Percentiles rank a stretch among this genome's conserved stretches.
These are phyloP conservation scores for Steromphala cineraria DNA, from an alignment of 2,888 invertebrate genomes.

Conservation along the genomic window DNA sequence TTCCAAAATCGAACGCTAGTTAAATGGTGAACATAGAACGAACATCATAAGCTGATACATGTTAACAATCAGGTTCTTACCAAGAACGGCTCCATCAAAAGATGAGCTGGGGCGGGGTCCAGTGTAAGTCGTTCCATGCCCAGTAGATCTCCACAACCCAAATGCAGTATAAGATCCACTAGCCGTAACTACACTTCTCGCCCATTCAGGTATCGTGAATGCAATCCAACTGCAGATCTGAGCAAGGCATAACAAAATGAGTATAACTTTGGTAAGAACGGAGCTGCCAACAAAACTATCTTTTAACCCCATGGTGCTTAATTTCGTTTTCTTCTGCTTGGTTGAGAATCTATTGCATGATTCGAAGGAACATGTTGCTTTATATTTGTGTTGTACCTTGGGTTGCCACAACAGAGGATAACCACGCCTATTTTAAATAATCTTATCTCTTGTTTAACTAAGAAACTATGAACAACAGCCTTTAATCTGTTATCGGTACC, in stretches of 20 bases:
- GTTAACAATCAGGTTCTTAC: neutral
- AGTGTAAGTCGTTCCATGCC: neutral
- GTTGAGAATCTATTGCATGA: too few species aligned
- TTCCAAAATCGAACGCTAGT: too few species aligned
- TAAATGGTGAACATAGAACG: neutral
- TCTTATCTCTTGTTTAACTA: too few species aligned
- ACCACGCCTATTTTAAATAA: too few species aligned
- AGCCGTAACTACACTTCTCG: neutral
- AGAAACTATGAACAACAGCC: too few species aligned
- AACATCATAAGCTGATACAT: neutral
- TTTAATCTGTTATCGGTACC: too few species aligned
- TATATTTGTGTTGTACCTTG: too few species aligned
- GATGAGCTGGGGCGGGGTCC: neutral
- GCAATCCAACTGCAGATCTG: slow-evolving; percentile 30
- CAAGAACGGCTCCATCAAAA: slow-evolving; percentile 11
- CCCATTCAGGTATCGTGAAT: slow-evolving; percentile 31
- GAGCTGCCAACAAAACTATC: slow-evolving; percentile 28
- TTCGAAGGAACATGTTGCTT: too few species aligned
- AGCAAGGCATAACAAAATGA: slow-evolving; percentile 18
- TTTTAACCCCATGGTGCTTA: slow-evolving; percentile 18
- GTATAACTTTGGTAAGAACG: slow-evolving; percentile 13
- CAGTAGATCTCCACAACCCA: slow-evolving; percentile 24
- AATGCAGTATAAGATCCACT: neutral
- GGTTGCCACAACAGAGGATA: too few species aligned
- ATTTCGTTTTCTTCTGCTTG: too few species aligned